Evolutionary conservation across 2,113 vertebrate species (phyloP), one percentile per base, ranked within the genome.

Genomic region (Trogon surrucura): DNA sequence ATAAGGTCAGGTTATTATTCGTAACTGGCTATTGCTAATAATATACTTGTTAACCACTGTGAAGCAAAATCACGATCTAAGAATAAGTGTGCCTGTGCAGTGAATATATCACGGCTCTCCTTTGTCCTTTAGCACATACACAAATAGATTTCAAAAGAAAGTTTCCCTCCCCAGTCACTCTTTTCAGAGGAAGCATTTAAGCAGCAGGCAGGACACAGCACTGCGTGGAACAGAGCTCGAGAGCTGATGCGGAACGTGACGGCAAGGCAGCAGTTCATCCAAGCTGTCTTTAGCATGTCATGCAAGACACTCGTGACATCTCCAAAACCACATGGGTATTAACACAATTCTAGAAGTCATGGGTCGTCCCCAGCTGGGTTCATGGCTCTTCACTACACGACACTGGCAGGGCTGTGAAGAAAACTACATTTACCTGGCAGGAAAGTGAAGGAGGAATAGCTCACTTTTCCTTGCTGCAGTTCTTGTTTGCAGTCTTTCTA

Each of bases 1-100:
- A 94, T 82, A 95, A 93, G 81, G 86, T 79, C 91, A 84, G 70
- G 80, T 84, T 95, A 80, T 91, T 86, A 77, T 81, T 91, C 97
- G 84, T 87, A 92, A 88, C 80, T 66, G 90, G 91, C 75, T 85
- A 85, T 90, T 94, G 64, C 74, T 95, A 93, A 91, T 94, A 95
- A 90, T 89, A 84, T 17, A 60, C 73, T 82, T 83, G 58, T 91
- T 86, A 91, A 74, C 57, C 80, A 89, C 50, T 58, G 45, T 6
- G 41, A 87, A 95, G 45, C 0, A 2, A 89, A 94, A 83, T 89
- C 82, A 84, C 36, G 38, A 58, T 66, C 41, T 83, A 95, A 86
- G 84, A 93, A 82, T 69, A 96, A 94, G 34, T 27, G 61, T 64
- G 77, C 69, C 77, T 51, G 38, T 84, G 65, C 80, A 77, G 44